Base-by-base conservation (phyloP, 2,888 invertebrate species). In the Podabrus alpinus region DNA sequence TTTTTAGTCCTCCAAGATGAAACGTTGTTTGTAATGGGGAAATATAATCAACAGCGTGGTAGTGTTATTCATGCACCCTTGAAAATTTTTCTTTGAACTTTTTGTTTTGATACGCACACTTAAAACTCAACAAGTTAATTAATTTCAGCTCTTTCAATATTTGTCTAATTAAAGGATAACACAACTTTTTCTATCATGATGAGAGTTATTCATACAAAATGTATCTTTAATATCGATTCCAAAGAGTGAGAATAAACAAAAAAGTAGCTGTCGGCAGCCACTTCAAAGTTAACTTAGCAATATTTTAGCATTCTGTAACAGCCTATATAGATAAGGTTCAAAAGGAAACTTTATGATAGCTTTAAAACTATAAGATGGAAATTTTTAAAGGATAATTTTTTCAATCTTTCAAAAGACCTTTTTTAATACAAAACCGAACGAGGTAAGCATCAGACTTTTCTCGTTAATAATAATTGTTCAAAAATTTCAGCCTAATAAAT, bases 301-400 rank as follows among this genome's bases (percentile, higher is more conserved):
- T 68, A 73, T 73, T 73, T 73, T 73, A 73, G 68, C 68, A 73
- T 73, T 73, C 69, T 21, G 45, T 21, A 73, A 73, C 73, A 69
- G 69, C 64, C 73, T 61, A 45, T 59, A 25, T 66, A 61, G 64
- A 73, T 73, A 59, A 62, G 73, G 45, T 73, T 73, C 73, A 73
- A 73, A 73, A 64, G 72, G 29, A 69, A 73, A 68, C 68, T 73
- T 73, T 61, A 45, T 59, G 68, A 64, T 73, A 59, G 59, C 68
- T 73, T 69, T 62, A 61, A 67, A 73, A 69, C 68, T 68, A 68
- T 69, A 68, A 68, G 69, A 73, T 69, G 64, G 25, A 73, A 29
- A 73, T 68, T 73, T 25, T 67, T 70, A 70, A 45, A 45, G 45
- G 45, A n/a, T 45, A 45, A 45, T 45, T 45, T 45, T 45, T 45